Percentiles rank a stretch among this genome's conserved stretches.
Conservation (phyloP, 2,113 vertebrate species). For the Eolophus roseicapilla region DNA sequence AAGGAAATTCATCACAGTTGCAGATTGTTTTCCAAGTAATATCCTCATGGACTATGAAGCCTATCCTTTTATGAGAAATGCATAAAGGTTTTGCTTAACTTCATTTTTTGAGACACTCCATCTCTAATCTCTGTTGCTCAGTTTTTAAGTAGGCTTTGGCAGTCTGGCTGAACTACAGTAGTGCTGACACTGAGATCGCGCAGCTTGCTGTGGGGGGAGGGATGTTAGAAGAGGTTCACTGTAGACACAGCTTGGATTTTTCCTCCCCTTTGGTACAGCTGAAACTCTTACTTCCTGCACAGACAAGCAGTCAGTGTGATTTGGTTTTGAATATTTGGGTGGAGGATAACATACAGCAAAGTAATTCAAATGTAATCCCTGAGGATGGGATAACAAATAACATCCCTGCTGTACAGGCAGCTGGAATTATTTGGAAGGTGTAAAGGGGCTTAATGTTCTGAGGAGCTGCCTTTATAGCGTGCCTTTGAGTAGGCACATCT, state of each 20-base stretch:
- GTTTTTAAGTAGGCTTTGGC: conserved; percentile 44
- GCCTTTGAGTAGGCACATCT: conserved; percentile 20
- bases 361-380: conserved; percentile 18
- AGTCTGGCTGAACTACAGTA: not conserved
- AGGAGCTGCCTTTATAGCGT: not conserved
- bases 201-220: not conserved
- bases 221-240: not conserved
- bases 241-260: not conserved
- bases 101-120: conserved; percentile 16
- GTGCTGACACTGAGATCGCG: conserved; percentile 11
- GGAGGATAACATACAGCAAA: conserved; percentile 30
- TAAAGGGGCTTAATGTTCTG: conserved; percentile 17
- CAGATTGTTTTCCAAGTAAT: conserved; percentile 56
- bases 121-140: not conserved
- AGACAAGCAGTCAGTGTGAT: conserved; percentile 14
- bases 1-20: conserved; percentile 50
- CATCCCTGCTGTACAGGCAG: conserved; percentile 7
- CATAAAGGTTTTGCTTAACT: conserved; percentile 52
- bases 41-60: conserved; percentile 5
- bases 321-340: conserved; percentile 22
- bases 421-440: conserved; percentile 32
- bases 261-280: not conserved
- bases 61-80: conserved; percentile 29
- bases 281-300: conserved; percentile 11
- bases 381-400: conserved; percentile 34